Base-by-base conservation (phyloP, 1,140 invertebrate species). In the Pissodes strobi region DNA sequence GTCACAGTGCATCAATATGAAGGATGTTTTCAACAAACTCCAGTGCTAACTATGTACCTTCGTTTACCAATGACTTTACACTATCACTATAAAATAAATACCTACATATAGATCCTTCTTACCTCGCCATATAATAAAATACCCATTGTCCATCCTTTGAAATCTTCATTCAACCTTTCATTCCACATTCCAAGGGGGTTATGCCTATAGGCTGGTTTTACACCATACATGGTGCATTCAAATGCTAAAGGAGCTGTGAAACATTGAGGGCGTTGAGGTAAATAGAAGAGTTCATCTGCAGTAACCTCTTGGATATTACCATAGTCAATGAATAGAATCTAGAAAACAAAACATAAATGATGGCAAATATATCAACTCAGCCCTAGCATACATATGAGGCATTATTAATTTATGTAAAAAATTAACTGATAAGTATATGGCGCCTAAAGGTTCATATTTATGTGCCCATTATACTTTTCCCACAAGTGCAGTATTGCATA, bases 301-400 rank as follows among this genome's bases (percentile, higher is more conserved):
- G 41, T 53, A 0, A 84, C 71, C 15, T 80, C 73, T 1, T 79
- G 79, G 2, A 70, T 79, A 66, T 86, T 86, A n/a, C 94, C 94
- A 78, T 83, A 89, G 76, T 97, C 93, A 17, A 95, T 85, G 72
- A 88, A 93, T 43, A 86, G 82, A 2, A 95, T 83, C 80, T 83
- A 66, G 38, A 72, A 73, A n/a, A n/a, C n/a, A n/a, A n/a, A n/a
- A n/a, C n/a, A n/a, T n/a, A 25, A 41, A 37, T 39, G 21, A n/a
- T 41, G 8, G 10, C 21, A 51, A 51, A 21, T 6, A 6, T 6
- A 6, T 43, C 8, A 6, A n/a, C n/a, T n/a, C n/a, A n/a, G n/a
- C n/a, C n/a, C n/a, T n/a, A n/a, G n/a, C n/a, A n/a, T n/a, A n/a
- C n/a, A n/a, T n/a, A n/a, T n/a, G n/a, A n/a, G n/a, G n/a, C n/a